Conservation (phyloP, 2,888 invertebrate species). For the Sicus ferrugineus region DNA sequence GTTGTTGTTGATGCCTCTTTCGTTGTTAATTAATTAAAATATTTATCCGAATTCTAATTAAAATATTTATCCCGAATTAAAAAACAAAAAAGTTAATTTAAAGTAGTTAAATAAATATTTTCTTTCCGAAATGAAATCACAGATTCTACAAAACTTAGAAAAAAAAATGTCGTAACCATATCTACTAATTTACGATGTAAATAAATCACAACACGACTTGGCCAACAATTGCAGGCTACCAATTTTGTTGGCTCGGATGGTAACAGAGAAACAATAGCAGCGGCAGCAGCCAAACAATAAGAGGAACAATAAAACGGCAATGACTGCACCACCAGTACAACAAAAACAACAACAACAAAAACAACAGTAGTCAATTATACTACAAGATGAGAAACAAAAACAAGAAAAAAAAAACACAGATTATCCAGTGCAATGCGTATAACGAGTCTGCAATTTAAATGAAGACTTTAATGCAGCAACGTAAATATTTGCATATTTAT, state of each 20-base stretch:
- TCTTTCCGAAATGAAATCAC: too few species aligned
- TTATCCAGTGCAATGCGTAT: not conserved
- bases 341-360: conserved; percentile 4
- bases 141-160: too few species aligned
- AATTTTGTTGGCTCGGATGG: too few species aligned
- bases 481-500: conserved; percentile 19
- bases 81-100: too few species aligned
- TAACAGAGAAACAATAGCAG: not conserved
- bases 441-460: conserved; percentile 1
- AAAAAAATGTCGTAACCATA: not conserved
- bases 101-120: too few species aligned
- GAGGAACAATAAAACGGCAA: not conserved
- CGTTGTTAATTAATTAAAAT: too few species aligned
- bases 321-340: too few species aligned
- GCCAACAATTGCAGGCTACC: conserved; percentile 19
- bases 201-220: not conserved
- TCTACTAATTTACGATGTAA: not conserved
- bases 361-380: conserved; percentile 15
- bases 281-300: not conserved
- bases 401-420: not conserved
- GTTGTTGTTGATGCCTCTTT: too few species aligned
- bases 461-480: not conserved
- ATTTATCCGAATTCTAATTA: too few species aligned
- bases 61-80: too few species aligned
- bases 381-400: too few species aligned